These are phyloP conservation scores for Tinea semifulvella DNA, from an alignment of 2,888 invertebrate genomes.

Conservation along the genomic window DNA sequence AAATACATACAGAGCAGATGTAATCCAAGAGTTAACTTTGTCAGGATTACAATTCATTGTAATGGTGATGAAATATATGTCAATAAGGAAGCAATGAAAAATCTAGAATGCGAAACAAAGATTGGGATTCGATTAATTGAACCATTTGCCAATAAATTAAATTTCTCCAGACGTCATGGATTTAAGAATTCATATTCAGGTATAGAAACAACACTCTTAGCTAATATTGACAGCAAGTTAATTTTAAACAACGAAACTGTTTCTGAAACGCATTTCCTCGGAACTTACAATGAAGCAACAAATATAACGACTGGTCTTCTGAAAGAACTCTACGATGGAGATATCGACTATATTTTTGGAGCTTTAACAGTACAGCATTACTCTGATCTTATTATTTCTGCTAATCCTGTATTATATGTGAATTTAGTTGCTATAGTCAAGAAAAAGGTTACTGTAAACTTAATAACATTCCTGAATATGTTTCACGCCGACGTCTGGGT, in stretches of 20 bases:
- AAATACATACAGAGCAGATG: not conserved
- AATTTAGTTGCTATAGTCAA: constrained; percentile 10
- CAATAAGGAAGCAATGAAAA: not conserved
- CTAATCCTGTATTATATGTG: constrained; percentile 2
- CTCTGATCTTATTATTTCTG: not conserved
- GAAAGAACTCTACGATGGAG: constrained; percentile 3
- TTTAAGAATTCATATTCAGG: not conserved
- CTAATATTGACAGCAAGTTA: not conserved
- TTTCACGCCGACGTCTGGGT: constrained; percentile 9
- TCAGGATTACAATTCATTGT: not conserved
- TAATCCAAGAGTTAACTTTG: constrained; percentile 1
- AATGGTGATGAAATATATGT: not conserved
- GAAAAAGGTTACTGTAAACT: constrained; percentile 1
- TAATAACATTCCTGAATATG: constrained; percentile 2
- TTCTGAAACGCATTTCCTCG: not conserved
- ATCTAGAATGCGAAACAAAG: not conserved
- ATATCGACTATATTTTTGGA: constrained; percentile 1
- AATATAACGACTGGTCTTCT: not conserved
- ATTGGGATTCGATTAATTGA: constrained; percentile 4
- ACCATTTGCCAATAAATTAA: not conserved
- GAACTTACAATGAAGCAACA: not conserved
- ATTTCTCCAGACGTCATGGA: not conserved
- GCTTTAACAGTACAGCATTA: not conserved
- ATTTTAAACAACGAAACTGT: not conserved
- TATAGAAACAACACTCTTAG: not conserved